Base-by-base conservation (phyloP, 2,113 vertebrate genomes). In the Catagonus wagneri region DNA sequence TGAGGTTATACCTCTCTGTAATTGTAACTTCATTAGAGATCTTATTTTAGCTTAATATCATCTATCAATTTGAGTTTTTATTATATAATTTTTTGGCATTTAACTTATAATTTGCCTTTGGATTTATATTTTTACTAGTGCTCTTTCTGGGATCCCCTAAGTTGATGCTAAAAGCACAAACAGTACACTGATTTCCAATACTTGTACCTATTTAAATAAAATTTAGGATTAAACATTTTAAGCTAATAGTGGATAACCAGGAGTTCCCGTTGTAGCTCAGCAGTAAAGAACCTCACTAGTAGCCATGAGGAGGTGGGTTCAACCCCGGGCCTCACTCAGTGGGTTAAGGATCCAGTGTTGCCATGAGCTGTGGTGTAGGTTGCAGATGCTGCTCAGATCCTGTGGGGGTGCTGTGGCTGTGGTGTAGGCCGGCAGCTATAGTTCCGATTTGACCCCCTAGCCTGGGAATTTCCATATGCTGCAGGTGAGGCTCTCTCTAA, bases 11-110 rank as follows among this genome's bases (percentile, higher is more conserved):
- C 36, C 12, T 87, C 95, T 86, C 27, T 44, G 81, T 7, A 52
- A 81, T 60, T 17, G 1, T 19, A 94, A 39, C 12, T 72, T 75
- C n/a, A 81, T 83, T 54, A 93, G 34, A 58, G 10, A 71, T 63
- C 39, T 89, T n/a, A 56, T 86, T 89, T 92, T 71, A 93, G 56
- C 7, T 72, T 27, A 79, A 52, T 17, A 65, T 68, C 94, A 56
- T 39, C 66, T 89, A 75, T 39, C 44, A 50, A 75, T 75, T 91
- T 93, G 50, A 60, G 23, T 34, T 95, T 96, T 90, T 90, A 87
- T 69, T 81, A 75, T 16, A 89, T 54, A 92, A 50, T 65, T 76
- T 83, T 58, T 27, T 7, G 32, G 50, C 39, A 75, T 66, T 91
- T 80, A 74, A 68, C 71, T 90, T 81, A 72, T 87, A 92, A 94